Evolutionary conservation across 1,140 invertebrate genomes (phyloP), one percentile per base, ranked within the genome.

Genomic region (Nasonia giraulti): DNA sequence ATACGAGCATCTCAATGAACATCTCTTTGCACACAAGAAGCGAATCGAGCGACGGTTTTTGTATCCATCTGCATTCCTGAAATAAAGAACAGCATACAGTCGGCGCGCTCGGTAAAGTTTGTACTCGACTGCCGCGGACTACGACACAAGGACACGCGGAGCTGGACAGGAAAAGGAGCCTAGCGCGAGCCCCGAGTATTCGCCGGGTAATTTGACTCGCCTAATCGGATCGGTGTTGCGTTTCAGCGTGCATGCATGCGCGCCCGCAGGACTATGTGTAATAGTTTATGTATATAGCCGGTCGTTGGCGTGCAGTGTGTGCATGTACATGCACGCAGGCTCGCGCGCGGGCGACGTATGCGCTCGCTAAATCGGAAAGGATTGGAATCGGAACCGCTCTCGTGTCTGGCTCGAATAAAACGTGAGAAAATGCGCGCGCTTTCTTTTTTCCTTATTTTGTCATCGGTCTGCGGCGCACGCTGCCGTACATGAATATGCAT

Each of bases 161-260:
- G n/a, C 40, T 44, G 33, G 1, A 77, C 62, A 85, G 80, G 69
- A 69, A 88, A 86, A 78, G 55, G 71, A 79, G 85, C 37, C 47
- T 47, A 78, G 55, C 80, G 55, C 80, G 75, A 84, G 50, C 77
- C 44, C 62, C 33, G 83, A 85, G 86, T 85, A 86, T 86, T 77
- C 86, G 75, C 82, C 82, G 44, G 82, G 90, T 90, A 91, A 92
- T 91, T 92, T 88, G 88, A 92, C 89, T 89, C 87, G 82, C 86
- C 89, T 92, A 92, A 92, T 91, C 90, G 91, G 91, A 90, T 92
- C 87, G 87, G 90, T 90, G 87, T 91, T 89, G 82, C 83, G 84
- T 91, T 91, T 91, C 20, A 55, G 14, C 55, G 62, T 50, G 37
- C 79, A 12, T 47, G 20, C 23, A 74, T 37, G 73, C 80, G 83